phyloP scores from a whole-genome alignment of 2,888 invertebrate genomes.

The Heliothis peltigera region DNA sequence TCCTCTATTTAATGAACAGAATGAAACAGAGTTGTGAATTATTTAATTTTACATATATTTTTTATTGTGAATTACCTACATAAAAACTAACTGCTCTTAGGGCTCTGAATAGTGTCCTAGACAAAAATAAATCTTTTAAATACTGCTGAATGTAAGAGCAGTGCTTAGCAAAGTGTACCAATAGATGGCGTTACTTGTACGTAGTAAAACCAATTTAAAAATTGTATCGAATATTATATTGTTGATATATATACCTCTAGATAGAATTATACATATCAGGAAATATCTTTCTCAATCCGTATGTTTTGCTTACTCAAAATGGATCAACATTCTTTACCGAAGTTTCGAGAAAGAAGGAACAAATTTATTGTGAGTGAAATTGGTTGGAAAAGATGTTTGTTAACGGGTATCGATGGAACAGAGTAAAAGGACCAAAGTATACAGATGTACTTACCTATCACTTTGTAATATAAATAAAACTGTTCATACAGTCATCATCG shows the following conservation, averaged over 20 bases:
- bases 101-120: constrained; percentile 48
- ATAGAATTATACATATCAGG: constrained; percentile 71
- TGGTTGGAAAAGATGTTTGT: not conserved
- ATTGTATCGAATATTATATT: constrained; percentile 47
- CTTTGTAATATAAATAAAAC: not conserved
- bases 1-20: not conserved
- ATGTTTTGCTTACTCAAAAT: constrained; percentile 11
- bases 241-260: constrained; percentile 56
- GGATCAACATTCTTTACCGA: not conserved
- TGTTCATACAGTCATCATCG: too few relatives aligned
- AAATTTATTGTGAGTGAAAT: not conserved
- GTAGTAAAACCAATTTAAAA: constrained; percentile 31
- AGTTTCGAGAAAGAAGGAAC: not conserved
- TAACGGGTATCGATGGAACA: constrained; percentile 7
- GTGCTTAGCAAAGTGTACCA: constrained; percentile 40
- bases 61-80: not conserved
- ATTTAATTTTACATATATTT: not conserved
- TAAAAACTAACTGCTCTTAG: constrained; percentile 6
- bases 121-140: constrained; percentile 30
- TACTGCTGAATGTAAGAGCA: constrained; percentile 35
- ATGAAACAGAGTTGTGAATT: constrained; percentile 6
- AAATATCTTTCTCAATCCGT: constrained; percentile 31
- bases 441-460: constrained; percentile 4
- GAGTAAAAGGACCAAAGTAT: constrained; percentile 49
- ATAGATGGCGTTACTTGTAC: constrained; percentile 35